Evolutionary conservation across 2,888 invertebrate genomes (phyloP), one percentile per base, ranked within the genome.

Genomic region (Stenoptilia bipunctidactyla): DNA sequence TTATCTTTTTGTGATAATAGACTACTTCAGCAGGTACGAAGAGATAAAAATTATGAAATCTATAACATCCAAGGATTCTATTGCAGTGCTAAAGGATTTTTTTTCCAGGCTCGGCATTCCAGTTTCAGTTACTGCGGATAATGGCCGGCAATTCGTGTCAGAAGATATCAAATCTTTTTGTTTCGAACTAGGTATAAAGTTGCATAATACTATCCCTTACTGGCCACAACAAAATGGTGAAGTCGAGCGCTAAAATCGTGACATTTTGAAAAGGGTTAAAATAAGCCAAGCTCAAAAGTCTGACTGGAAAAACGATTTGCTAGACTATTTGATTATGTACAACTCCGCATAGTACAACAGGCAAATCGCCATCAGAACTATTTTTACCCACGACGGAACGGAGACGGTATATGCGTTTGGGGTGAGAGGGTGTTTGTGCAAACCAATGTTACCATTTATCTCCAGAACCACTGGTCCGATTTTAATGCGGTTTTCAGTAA

Each of bases 201-300:
- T 46, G 0, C 43, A 37, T 25, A n/a, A 45, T 37, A 40, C 36
- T 4, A 41, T 45, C 5, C 47, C 47, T 0, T 47, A 45, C 25
- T 49, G 47, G 41, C 45, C 47, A 2, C 47, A 49, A 40, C 45
- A 47, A 36, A 49, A 47, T 15, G 49, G 51, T 1, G 47, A 48
- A 30, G 49, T 50, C 5, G 47, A 49, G 14, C 37, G 46, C 4
- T 46, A 50, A 27, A 46, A 50, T 15, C 40, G 46, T 0, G 43
- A 43, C 14, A 46, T 46, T 5, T 15, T 46, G 15, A 46, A 48
- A 40, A 13, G 48, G 5, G 13, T 46, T n/a, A 15, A 34, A 14
- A 44, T 42, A 6, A 41, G 41, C 12, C 41, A 47, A 41, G 13
- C 3, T 20, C 12, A 43, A 40, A 41, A 43, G n/a, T 15, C 25